Conservation (phyloP, 2,113 vertebrate genomes). For the Procavia capensis region DNA sequence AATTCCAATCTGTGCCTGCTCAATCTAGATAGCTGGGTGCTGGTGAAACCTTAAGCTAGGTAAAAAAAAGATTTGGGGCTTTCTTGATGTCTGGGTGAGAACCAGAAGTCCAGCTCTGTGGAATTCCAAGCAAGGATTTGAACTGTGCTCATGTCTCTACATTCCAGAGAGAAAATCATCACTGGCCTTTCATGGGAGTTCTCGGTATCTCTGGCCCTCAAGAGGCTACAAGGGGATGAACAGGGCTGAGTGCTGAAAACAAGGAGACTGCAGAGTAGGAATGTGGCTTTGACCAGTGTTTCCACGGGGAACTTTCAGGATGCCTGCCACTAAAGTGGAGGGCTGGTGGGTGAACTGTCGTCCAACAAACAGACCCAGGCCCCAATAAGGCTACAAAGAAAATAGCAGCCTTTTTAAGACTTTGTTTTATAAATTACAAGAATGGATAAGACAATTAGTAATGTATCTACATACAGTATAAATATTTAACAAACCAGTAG, state of each 20-base stretch:
- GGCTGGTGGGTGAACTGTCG: background rate
- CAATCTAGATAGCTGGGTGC: background rate
- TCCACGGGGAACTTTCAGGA: background rate
- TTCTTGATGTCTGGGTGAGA: background rate
- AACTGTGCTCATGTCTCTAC: background rate
- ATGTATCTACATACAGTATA: background rate
- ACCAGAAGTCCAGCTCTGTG: background rate
- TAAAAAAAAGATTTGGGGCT: background rate
- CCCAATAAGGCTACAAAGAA: background rate
- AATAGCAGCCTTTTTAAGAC: background rate
- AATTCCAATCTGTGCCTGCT: background rate
- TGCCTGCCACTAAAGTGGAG: background rate
- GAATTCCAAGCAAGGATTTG: background rate
- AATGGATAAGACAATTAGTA: background rate
- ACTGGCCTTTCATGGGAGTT: background rate
- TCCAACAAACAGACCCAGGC: background rate
- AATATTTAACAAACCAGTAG: background rate
- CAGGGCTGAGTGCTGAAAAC: background rate
- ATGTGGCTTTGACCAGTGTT: background rate
- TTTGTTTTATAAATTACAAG: background rate
- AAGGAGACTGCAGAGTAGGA: background rate
- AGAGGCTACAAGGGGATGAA: background rate
- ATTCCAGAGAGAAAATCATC: background rate
- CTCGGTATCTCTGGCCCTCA: background rate
- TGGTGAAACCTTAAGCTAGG: background rate